A percentile compares a stretch with the other conserved stretches of the same genome.
These are phyloP conservation scores for Macaca mulatta DNA, from an alignment of 2,113 vertebrate species.

Conservation along the genomic window DNA sequence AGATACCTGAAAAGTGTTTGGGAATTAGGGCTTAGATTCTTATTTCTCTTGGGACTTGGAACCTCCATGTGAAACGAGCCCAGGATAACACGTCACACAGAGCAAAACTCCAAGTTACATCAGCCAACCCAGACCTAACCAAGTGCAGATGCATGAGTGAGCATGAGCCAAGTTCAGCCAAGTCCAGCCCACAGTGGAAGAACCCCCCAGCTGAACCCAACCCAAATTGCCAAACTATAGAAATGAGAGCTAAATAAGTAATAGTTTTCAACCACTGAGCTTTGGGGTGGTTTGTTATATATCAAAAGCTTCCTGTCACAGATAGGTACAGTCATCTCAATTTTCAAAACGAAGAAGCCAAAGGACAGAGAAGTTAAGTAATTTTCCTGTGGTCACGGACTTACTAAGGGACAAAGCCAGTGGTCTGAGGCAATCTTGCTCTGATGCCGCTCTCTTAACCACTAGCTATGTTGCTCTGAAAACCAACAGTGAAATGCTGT, in stretches of 20 bases:
- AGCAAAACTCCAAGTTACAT: background rate
- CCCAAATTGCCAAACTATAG: background rate
- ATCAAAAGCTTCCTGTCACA: background rate
- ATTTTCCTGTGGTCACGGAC: background rate
- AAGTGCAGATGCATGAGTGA: accelerated
- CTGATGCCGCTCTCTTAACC: background rate
- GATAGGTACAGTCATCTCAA: background rate
- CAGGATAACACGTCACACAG: no score
- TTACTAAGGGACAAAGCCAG: background rate
- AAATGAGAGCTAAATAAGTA: background rate
- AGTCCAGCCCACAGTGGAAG: background rate
- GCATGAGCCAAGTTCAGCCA: accelerated
- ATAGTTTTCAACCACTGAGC: background rate
- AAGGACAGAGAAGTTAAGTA: background rate
- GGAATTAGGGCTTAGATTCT: background rate
- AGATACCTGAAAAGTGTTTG: background rate
- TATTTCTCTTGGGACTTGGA: background rate
- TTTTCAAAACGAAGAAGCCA: background rate
- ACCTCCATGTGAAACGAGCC: background rate
- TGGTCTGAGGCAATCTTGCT: background rate
- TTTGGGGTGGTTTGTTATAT: background rate
- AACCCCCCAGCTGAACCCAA: background rate
- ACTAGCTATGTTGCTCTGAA: background rate
- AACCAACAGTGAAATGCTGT: background rate
- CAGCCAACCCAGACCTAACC: background rate